Conservation (phyloP, 1,140 invertebrate species). For the Ceratosolen solmsi region DNA sequence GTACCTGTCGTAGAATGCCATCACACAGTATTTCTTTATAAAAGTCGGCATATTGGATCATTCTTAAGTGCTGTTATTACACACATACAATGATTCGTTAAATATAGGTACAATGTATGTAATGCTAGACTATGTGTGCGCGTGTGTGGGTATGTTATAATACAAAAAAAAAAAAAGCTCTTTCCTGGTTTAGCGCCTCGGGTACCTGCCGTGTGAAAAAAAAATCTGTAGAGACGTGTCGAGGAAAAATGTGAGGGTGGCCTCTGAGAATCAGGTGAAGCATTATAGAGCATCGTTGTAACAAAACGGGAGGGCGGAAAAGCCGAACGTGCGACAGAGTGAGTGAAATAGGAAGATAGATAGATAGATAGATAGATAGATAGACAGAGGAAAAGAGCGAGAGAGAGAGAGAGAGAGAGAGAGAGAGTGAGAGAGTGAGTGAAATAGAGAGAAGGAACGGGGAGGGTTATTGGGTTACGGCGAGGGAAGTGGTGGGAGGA, state of each 20-base stretch:
- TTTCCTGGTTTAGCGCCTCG: conserved; percentile 4
- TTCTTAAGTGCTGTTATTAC: background rate
- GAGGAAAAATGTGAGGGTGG: conserved; percentile 33
- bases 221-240: conserved; percentile 5
- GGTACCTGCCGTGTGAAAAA: conserved; percentile 30
- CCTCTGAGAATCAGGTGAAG: conserved; percentile 33
- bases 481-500: too few species aligned
- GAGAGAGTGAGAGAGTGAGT: background rate
- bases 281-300: conserved; percentile 6
- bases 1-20: background rate
- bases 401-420: background rate
- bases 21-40: background rate
- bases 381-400: too few species aligned
- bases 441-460: too few species aligned
- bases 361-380: too few species aligned
- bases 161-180: too few species aligned
- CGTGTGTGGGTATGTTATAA: too few species aligned
- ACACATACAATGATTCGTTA: background rate
- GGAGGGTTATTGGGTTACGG: too few species aligned
- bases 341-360: background rate
- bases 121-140: too few species aligned
- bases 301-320: background rate
- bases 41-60: background rate
- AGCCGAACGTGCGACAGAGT: background rate
- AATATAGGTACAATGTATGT: too few species aligned